Base-by-base conservation (phyloP, 2,797 vertebrate species). In the Rousettus madagascariensis region DNA sequence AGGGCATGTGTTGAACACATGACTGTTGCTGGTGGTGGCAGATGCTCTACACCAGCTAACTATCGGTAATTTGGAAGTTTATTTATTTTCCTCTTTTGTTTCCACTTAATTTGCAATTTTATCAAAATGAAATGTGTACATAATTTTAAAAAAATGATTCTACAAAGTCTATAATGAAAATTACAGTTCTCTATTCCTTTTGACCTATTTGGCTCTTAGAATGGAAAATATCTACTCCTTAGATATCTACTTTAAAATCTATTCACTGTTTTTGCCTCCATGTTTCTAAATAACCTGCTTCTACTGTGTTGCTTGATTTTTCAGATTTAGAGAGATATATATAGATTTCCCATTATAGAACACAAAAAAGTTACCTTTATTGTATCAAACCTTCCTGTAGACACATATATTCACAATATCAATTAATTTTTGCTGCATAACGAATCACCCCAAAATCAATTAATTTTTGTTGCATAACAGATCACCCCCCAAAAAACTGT, bases 71-170 rank as follows among this genome's bases (percentile, higher is more conserved):
- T 90, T n/a, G 66, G 15, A 91, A 69, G 41, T 61, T 78, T 26
- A 24, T 46, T 53, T 87, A 3, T 41, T 90, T 91, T 93, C 61
- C 86, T 84, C 75, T 84, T 77, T 72, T 66, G 43, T 96, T 90
- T 94, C 63, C 78, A 69, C n/a, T 66, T 85, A 85, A 61, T 83
- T 94, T 85, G 65, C 85, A 69, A 10, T 72, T 89, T 82, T 91
- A 87, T 80, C 74, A 75, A 77, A 94, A 86, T 69, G 55, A 86
- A 96, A 61, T 75, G 28, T 51, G 51, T 26, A 17, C 49, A 41
- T 68, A 16, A 57, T 53, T 80, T 61, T n/a, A 0, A 55, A 91
- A 91, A 96, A 83, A 33, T 74, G 51, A 33, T 59, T 53, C n/a
- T 20, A 75, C 26, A 57, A 86, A 38, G 38, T 22, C n/a, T 26